Conservation (phyloP, 2,888 invertebrate species). For the Xestia c-nigrum region DNA sequence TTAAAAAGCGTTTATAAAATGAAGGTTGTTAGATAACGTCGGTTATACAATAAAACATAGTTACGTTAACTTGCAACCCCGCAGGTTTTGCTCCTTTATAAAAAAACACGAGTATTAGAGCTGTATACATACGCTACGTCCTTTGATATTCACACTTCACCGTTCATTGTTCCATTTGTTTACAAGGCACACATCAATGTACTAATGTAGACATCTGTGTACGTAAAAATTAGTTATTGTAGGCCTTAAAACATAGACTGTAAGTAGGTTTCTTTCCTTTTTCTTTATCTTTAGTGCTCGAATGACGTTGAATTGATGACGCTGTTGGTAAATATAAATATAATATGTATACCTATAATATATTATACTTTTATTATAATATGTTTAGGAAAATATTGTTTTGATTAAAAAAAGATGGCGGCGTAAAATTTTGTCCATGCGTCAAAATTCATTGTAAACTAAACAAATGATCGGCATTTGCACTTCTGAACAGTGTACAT, state of each 20-base stretch:
- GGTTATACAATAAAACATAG: neutral
- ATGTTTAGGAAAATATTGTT: neutral
- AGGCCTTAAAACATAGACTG: neutral
- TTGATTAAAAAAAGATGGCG: neutral
- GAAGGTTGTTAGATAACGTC: neutral
- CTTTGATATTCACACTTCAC: slow-evolving; percentile 50
- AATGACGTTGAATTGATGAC: neutral
- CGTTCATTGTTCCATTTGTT: slow-evolving; percentile 55
- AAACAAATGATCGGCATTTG: slow-evolving; percentile 25
- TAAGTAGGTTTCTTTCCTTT: neutral
- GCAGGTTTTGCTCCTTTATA: slow-evolving; percentile 22
- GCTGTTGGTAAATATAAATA: neutral
- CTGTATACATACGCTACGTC: slow-evolving; percentile 12
- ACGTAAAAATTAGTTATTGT: slow-evolving; percentile 5
- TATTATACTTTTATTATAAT: neutral
- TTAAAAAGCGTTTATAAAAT: neutral
- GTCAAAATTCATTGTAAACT: neutral
- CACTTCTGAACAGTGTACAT: slow-evolving; percentile 7
- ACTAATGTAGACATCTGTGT: slow-evolving; percentile 7
- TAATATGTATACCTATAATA: no score
- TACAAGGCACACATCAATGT: slow-evolving; percentile 24
- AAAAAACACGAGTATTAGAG: slow-evolving; percentile 13
- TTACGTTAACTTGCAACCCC: neutral
- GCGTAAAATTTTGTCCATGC: neutral
- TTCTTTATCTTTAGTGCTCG: neutral